Evolutionary conservation across 2,113 vertebrate genomes (phyloP).

Genomic region (Podilymbus podiceps): DNA sequence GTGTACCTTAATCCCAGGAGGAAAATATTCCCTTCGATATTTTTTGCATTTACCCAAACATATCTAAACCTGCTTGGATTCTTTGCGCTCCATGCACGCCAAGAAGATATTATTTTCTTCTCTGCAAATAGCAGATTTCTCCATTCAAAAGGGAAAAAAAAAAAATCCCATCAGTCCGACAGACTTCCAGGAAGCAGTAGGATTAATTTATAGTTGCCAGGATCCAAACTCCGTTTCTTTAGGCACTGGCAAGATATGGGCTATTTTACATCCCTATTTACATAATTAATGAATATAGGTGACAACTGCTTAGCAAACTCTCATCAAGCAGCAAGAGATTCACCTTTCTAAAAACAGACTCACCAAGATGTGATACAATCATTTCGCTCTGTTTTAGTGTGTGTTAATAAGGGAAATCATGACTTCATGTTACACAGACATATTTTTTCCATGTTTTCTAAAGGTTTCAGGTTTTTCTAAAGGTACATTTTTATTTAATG

Average conservation of each 20-base stretch:
- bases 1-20: not conserved
- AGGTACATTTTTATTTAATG: not conserved
- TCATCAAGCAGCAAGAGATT: not conserved
- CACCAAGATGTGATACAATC: not conserved
- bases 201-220: not conserved
- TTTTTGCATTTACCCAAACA: conserved; percentile 18
- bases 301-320: not conserved
- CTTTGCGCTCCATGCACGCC: not conserved
- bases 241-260: not conserved
- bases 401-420: not conserved
- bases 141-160: not conserved
- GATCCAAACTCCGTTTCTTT: conserved; percentile 2
- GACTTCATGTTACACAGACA: not conserved
- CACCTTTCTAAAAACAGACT: not conserved
- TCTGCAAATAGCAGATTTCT: not conserved
- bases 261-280: conserved; percentile 9
- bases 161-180: not conserved
- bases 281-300: not conserved
- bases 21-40: conserved; percentile 6
- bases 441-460: not conserved
- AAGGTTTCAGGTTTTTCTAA: not conserved
- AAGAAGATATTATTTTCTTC: conserved; percentile 2
- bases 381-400: not conserved
- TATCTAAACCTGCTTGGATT: not conserved
- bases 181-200: conserved; percentile 7